These are phyloP conservation scores for Alces alces DNA, from an alignment of 2,113 vertebrate species.

Conservation along the genomic window DNA sequence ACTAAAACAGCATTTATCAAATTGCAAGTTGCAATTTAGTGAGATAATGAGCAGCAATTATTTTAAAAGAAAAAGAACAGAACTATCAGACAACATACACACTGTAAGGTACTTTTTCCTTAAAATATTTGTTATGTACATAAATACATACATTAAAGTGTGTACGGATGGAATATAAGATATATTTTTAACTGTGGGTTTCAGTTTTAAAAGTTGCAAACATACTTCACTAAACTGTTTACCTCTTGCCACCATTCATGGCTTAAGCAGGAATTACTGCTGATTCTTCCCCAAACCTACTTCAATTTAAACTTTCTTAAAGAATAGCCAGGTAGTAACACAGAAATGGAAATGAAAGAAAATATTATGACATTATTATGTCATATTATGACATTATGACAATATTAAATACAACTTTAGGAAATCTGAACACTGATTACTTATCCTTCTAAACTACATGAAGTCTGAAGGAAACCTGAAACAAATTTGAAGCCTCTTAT, in stretches of 20 bases:
- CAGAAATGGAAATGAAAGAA: not conserved
- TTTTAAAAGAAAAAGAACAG: slow-evolving; percentile 25
- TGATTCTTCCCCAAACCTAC: not conserved
- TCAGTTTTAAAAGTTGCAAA: not conserved
- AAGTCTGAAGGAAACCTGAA: not conserved
- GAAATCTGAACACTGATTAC: not conserved
- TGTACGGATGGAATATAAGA: not conserved
- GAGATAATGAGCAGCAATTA: not conserved
- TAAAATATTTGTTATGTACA: not conserved
- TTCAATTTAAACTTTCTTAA: not conserved
- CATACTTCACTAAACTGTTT: not conserved
- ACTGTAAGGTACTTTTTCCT: not conserved
- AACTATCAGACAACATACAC: not conserved
- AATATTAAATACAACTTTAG: not conserved
- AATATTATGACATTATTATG: not conserved
- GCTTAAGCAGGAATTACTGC: not conserved
- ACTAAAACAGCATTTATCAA: not conserved
- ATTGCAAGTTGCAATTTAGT: not conserved
- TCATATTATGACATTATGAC: not conserved
- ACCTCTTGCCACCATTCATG: not conserved
- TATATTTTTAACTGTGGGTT: not conserved
- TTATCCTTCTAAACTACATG: not conserved
- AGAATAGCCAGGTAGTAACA: not conserved
- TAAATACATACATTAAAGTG: not conserved
- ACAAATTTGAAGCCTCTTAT: not conserved